Evolutionary conservation across 2,888 invertebrate species (phyloP).

Genomic region (Ophion obscuratus): DNA sequence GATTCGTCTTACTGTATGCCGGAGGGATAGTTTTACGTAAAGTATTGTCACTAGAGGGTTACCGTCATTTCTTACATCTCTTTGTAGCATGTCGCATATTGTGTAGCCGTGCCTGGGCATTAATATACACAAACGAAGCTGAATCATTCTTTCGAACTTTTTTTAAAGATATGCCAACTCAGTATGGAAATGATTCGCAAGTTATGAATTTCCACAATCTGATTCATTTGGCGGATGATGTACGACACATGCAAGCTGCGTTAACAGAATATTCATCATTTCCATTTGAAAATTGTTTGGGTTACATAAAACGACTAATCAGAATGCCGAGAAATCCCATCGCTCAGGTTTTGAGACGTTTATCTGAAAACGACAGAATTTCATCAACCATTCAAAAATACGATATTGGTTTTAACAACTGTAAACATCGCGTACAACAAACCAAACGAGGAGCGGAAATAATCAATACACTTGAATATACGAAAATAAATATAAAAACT

Average conservation of each 20-base stretch:
- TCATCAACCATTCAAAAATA: constrained; percentile 33
- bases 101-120: constrained; percentile 24
- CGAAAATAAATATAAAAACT: constrained; percentile 47
- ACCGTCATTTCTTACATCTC: constrained; percentile 58
- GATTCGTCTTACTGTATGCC: constrained; percentile 50
- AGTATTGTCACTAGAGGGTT: constrained; percentile 34
- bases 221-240: constrained; percentile 65
- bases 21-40: constrained; percentile 29
- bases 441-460: constrained; percentile 10
- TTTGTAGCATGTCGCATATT: constrained; percentile 59
- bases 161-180: constrained; percentile 48
- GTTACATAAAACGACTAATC: constrained; percentile 35
- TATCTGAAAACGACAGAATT: constrained; percentile 6
- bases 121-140: constrained; percentile 41
- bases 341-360: constrained; percentile 44
- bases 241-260: constrained; percentile 37
- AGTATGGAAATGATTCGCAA: constrained; percentile 56
- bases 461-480: constrained; percentile 27
- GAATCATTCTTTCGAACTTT: constrained; percentile 43
- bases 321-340: constrained; percentile 44
- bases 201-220: constrained; percentile 60
- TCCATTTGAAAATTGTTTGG: constrained; percentile 61
- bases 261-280: constrained; percentile 59
- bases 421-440: constrained; percentile 13
- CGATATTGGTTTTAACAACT: constrained; percentile 7